These are phyloP conservation scores for Cydia pomonella DNA, from an alignment of 1,140 invertebrate genomes.

Conservation along the genomic window DNA sequence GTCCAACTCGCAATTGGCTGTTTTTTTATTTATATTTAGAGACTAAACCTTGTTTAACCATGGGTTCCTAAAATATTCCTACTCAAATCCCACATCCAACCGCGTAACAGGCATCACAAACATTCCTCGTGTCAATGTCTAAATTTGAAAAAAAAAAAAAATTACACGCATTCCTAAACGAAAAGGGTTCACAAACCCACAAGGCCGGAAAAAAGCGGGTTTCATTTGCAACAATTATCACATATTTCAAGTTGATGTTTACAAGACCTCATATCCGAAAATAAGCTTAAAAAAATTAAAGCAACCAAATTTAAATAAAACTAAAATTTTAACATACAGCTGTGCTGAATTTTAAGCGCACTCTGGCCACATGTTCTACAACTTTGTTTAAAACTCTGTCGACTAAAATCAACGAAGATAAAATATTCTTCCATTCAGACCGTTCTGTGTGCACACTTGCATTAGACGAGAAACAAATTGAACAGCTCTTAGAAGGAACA, in stretches of 20 bases:
- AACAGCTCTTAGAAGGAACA: constrained; percentile 36
- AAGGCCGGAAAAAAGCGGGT: constrained; percentile 4
- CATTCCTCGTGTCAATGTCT: constrained; percentile 23
- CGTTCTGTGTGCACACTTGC: constrained; percentile 33
- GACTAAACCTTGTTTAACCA: no score
- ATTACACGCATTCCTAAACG: neutral
- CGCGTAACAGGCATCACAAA: constrained; percentile 1
- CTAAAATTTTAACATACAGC: constrained; percentile 49
- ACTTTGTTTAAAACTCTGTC: constrained; percentile 56
- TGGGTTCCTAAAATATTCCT: neutral
- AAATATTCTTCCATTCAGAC: constrained; percentile 39
- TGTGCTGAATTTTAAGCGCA: constrained; percentile 52
- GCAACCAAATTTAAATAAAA: constrained; percentile 49
- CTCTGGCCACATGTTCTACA: constrained; percentile 48
- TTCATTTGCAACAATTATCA: constrained; percentile 2
- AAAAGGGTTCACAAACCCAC: neutral
- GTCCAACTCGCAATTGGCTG: no score
- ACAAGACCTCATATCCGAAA: constrained; percentile 34
- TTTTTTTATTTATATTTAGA: no score
- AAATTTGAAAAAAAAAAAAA: constrained; percentile 32
- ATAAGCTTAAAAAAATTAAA: constrained; percentile 35
- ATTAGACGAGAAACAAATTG: constrained; percentile 30
- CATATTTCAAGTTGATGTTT: constrained; percentile 5
- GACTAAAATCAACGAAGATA: constrained; percentile 48
- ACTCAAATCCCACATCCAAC: neutral